These are phyloP conservation scores for Mirza zaza DNA, from an alignment of 2,113 vertebrate genomes.

Conservation along the genomic window DNA sequence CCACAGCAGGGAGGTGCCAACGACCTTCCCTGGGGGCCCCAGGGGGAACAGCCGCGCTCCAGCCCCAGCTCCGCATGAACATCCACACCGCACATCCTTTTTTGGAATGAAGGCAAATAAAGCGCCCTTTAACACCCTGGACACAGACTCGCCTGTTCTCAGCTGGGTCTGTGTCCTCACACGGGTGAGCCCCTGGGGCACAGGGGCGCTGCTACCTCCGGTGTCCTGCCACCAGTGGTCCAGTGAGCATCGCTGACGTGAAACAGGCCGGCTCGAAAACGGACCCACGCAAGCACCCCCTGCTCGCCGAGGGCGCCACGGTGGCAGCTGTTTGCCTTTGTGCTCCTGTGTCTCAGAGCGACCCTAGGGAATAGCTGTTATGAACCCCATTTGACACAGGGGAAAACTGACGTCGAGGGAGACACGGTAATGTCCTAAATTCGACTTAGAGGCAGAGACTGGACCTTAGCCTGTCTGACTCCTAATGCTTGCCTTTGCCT, in stretches of 20 bases:
- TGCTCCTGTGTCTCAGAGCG: neutral
- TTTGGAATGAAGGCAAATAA: neutral
- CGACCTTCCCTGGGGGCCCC: neutral
- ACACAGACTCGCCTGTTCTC: neutral
- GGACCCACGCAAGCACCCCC: neutral
- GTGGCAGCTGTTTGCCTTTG: neutral
- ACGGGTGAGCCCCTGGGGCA: neutral
- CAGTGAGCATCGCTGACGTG: neutral
- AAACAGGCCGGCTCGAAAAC: neutral
- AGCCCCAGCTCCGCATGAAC: neutral
- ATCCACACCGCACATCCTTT: neutral
- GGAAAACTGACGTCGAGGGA: neutral
- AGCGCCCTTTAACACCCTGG: neutral
- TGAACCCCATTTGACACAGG: neutral
- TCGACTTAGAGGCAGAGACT: too few relatives aligned
- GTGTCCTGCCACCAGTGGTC: neutral
- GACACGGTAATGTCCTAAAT: neutral
- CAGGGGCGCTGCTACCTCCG: too few relatives aligned
- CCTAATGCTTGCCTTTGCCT: neutral
- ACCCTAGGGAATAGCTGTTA: too few relatives aligned
- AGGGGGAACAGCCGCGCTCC: rapidly evolving
- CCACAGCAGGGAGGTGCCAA: neutral
- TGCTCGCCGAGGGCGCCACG: too few relatives aligned
- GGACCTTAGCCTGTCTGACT: neutral
- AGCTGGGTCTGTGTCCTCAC: neutral